Percentiles rank a stretch among this genome's conserved stretches.
phyloP scores from a whole-genome alignment of 2,888 invertebrate genomes.

The Scaeva pyrastri region DNA sequence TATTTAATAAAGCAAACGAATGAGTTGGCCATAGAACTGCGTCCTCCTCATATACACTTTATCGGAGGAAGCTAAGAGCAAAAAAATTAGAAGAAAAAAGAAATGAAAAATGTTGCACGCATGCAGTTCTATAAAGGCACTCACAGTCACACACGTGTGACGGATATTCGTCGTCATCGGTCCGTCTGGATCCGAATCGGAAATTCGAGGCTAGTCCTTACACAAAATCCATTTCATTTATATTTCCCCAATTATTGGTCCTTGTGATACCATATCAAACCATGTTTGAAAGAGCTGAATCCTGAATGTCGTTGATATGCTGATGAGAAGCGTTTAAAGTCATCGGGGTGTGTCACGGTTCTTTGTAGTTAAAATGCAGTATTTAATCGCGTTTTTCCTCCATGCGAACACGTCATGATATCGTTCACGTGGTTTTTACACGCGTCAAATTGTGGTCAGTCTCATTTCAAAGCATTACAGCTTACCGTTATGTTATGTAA shows the following conservation, averaged over 20 bases:
- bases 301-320: constrained; percentile 33
- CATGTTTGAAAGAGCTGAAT: not conserved
- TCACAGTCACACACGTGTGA: constrained; percentile 23
- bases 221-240: constrained; percentile 62
- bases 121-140: constrained; percentile 22
- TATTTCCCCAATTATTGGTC: constrained; percentile 46
- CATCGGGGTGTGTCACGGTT: not conserved
- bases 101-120: constrained; percentile 13
- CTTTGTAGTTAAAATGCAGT: not conserved
- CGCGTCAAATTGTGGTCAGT: no score
- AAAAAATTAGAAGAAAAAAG: constrained; percentile 46
- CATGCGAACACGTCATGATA: not conserved
- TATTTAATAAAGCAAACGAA: constrained; percentile 55
- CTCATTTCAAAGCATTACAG: no score
- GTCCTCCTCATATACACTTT: not conserved
- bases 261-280: not conserved
- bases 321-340: not conserved
- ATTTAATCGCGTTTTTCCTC: not conserved
- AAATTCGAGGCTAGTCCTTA: constrained; percentile 59
- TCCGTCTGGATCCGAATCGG: constrained; percentile 25
- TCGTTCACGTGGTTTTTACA: not conserved
- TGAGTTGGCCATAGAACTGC: constrained; percentile 35
- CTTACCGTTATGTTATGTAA: no score
- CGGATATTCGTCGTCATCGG: constrained; percentile 40
- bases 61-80: not conserved